These are phyloP conservation scores for Sycophila sp. DNA, from an alignment of 1,140 invertebrate species.

Conservation along the genomic window DNA sequence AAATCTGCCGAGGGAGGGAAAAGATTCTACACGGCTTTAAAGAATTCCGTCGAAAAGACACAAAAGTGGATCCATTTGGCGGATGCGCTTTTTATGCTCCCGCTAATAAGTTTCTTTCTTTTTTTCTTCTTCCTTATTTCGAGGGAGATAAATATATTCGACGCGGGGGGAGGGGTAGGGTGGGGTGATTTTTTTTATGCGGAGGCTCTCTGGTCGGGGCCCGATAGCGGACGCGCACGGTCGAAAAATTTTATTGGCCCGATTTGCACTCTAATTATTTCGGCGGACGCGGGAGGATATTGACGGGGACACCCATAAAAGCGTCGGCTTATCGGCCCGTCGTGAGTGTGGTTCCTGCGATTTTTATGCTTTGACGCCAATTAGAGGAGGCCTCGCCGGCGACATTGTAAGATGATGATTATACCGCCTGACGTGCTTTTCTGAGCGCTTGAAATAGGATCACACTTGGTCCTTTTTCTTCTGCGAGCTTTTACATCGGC, in stretches of 20 bases:
- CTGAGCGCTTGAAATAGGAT: too few relatives aligned
- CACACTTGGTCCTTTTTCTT: too few relatives aligned
- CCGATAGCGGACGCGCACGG: constrained; percentile 8
- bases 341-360: neutral
- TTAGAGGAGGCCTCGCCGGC: too few relatives aligned
- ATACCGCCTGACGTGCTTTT: too few relatives aligned
- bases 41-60: constrained; percentile 12
- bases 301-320: constrained; percentile 30
- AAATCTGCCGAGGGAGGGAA: too few relatives aligned
- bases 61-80: constrained; percentile 28
- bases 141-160: neutral
- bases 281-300: neutral
- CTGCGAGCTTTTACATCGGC: too few relatives aligned
- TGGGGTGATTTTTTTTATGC: constrained; percentile 7
- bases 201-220: neutral
- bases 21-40: neutral
- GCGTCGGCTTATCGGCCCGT: neutral
- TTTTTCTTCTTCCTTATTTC: neutral
- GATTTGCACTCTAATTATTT: constrained; percentile 37
- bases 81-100: neutral
- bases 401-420: too few relatives aligned
- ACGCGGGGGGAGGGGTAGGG: too few relatives aligned
- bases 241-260: constrained; percentile 34
- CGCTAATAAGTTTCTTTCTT: neutral
- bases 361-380: neutral